Base-by-base conservation (phyloP, 2,797 vertebrate genomes). In the Phrynocephalus guinanensis region DNA sequence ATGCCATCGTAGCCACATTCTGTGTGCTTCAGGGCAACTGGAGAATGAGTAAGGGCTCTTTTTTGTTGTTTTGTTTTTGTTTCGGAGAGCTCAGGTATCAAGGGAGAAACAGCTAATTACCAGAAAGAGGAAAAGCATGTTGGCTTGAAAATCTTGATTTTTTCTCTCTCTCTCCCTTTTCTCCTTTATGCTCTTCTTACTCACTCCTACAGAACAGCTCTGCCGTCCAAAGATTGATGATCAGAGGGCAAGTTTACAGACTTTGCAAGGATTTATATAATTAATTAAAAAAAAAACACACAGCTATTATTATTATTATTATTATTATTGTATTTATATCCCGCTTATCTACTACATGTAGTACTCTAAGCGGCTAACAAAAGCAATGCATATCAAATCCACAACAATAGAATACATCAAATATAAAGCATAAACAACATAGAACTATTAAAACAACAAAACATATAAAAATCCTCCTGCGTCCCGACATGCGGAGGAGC, bases 21-120 rank as follows among this genome's bases (percentile, higher is more conserved):
- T 18, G 8, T 20, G 52, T 38, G 71, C 44, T 22, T 52, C 79
- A 86, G 84, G 75, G 44, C 70, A 56, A 52, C 22, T 3, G 91
- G 88, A 86, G 90, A 91, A 88, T 91, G 86, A 87, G 83, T 11
- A 92, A 80, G 90, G 60, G 10, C 10, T 67, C n/a, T 70, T 70
- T 70, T 44, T 44, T 44, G 18, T 63, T 15, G 10, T 63, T 63
- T 16, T 63, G 16, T 63, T 16, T 63, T 63, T 3, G 5, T 79
- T 82, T 89, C 79, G 93, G 89, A 91, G 66, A 28, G 68, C 52
- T 80, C 70, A 86, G 71, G 84, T 80, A 60, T 0, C 75, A 48
- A 80, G 79, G 63, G 91, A 90, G 73, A 48, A 52, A 16, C 60
- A 26, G 30, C 30, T 89, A 80, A 86, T 70, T 79, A 68, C 79